phyloP scores from a whole-genome alignment of 2,797 vertebrate genomes.

The Bucorvus abyssinicus region DNA sequence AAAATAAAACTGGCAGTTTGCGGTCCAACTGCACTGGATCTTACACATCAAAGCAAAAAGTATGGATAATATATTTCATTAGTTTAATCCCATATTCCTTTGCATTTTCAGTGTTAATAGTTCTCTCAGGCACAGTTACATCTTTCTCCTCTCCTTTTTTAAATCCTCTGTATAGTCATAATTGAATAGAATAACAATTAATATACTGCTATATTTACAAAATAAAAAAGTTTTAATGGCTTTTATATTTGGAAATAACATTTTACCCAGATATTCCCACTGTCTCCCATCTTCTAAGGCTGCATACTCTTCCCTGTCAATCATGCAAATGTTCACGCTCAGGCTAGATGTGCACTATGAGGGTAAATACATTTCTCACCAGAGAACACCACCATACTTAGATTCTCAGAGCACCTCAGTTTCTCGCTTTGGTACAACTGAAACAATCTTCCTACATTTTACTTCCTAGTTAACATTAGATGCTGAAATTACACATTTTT shows the following conservation, averaged over 20 bases:
- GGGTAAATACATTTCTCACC: neutral
- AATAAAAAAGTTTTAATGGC: neutral
- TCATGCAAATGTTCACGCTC: neutral
- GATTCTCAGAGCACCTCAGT: neutral
- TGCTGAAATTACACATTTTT: neutral
- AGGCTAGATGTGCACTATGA: neutral
- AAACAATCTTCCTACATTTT: neutral
- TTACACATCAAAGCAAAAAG: neutral
- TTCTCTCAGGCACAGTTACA: neutral
- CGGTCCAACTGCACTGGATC: neutral
- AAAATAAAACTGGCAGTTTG: neutral
- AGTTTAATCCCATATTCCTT: neutral
- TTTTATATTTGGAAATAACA: neutral
- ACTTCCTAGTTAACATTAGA: neutral
- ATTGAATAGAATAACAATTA: neutral
- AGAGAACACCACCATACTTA: neutral
- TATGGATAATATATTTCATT: neutral
- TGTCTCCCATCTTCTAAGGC: neutral
- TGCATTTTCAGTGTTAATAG: neutral
- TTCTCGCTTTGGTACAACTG: neutral
- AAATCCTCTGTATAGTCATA: neutral
- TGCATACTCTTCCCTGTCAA: neutral
- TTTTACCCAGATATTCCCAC: neutral
- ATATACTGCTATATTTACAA: neutral
- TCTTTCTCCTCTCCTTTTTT: neutral